Evolutionary conservation across 2,888 invertebrate species (phyloP), one percentile per base, ranked within the genome.

Genomic region (Cynaeus angustus): DNA sequence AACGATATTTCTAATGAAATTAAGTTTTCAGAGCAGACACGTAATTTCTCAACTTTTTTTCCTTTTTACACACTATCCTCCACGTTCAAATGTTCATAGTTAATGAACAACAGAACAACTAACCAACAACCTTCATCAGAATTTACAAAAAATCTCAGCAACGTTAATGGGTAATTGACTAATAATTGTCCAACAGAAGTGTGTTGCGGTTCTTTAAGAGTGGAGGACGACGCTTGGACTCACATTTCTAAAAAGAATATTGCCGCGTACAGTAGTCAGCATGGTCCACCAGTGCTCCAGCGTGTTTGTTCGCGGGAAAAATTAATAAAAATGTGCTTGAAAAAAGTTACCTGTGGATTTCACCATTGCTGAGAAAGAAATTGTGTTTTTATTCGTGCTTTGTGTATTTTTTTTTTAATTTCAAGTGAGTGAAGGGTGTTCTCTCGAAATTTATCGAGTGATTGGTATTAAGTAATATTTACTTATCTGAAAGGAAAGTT

Each of bases 171-270:
- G 12, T 43, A 46, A 59, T 59, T 46, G 26, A n/a, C 16, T 30
- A 14, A 43, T 28, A 46, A 45, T 59, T 46, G 33, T 59, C 30
- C 59, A 59, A 59, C 30, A 46, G 26, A 59, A 56, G 59, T 45
- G 33, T 46, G 59, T 45, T 59, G 28, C 28, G n/a, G 59, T 26
- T 41, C 10, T 56, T 56, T 38, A 33, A 62, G 48, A 48, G 37
- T 48, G 62, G 48, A 48, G 62, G 48, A 48, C 33, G 28, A 10
- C 53, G 12, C 14, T n/a, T 21, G 14, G 21, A 28, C 12, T 48
- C 8, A 12, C 62, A 62, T 50, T 62, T 50, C 62, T 62, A 48
- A 50, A 50, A 50, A 62, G 62, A 48, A 62, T 46, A 48, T 61
- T 43, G 46, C 8, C 62, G 48, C 61, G 14, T 46, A n/a, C 37